These are phyloP conservation scores for Graphium colonna DNA, from an alignment of 2,888 invertebrate species.

Conservation along the genomic window DNA sequence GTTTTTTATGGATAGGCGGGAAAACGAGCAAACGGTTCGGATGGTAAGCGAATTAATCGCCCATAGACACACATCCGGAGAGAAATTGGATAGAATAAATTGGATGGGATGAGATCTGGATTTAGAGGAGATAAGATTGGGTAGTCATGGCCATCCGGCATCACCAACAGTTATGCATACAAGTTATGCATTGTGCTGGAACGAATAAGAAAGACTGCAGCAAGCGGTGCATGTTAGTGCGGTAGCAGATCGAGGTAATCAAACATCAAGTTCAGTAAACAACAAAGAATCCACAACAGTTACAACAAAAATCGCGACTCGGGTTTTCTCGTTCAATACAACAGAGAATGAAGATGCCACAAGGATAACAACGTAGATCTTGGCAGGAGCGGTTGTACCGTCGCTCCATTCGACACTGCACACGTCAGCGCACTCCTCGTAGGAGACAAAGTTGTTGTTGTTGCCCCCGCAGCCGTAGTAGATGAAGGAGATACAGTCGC, in stretches of 20 bases:
- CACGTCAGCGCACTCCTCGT: slow-evolving; percentile 81
- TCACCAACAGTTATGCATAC: too few relatives aligned
- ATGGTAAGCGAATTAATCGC: too few relatives aligned
- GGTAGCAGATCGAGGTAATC: neutral
- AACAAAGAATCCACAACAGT: too few relatives aligned
- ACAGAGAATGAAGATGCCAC: neutral
- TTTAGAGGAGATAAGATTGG: too few relatives aligned
- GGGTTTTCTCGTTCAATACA: slow-evolving; percentile 10
- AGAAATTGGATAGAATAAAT: too few relatives aligned
- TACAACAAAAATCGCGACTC: too few relatives aligned
- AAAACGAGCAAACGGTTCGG: too few relatives aligned
- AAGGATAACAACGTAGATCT: neutral
- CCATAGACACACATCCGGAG: too few relatives aligned
- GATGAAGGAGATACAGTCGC: slow-evolving; percentile 88
- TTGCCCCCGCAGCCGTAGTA: slow-evolving; percentile 94
- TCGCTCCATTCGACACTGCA: slow-evolving; percentile 38
- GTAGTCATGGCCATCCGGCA: too few relatives aligned
- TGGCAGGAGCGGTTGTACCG: slow-evolving; percentile 17
- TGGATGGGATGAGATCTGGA: too few relatives aligned
- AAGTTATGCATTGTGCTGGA: slow-evolving; percentile 10
- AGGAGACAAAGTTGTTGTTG: slow-evolving; percentile 89
- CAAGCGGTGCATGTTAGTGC: slow-evolving; percentile 27
- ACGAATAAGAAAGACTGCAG: slow-evolving; percentile 8
- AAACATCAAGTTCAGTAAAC: too few relatives aligned
- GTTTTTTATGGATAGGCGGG: too few relatives aligned